A percentile compares a stretch with the other conserved stretches of the same genome.
phyloP scores from a whole-genome alignment of 2,888 invertebrate genomes.

The Hypercompe scribonia region DNA sequence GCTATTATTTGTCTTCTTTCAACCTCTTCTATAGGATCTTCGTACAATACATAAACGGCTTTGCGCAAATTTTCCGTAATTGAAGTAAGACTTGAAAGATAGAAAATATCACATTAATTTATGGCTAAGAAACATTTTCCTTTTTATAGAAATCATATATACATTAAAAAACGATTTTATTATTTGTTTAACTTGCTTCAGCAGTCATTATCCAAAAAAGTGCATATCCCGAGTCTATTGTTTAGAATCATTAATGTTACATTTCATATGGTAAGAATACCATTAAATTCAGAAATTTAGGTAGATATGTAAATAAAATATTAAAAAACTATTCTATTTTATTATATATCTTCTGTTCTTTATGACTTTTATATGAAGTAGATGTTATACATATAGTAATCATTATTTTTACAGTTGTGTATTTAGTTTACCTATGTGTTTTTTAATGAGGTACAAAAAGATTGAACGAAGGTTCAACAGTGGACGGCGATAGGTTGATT shows the following conservation, averaged over 20 bases:
- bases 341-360: neutral
- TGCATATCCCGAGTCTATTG: neutral
- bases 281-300: neutral
- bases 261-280: neutral
- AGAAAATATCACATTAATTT: neutral
- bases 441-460: no score
- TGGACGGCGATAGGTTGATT: no score
- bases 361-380: neutral
- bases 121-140: neutral
- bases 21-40: constrained; percentile 77
- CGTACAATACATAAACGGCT: constrained; percentile 65
- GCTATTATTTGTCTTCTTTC: constrained; percentile 77
- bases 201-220: neutral
- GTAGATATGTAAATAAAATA: neutral
- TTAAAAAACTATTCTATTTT: neutral
- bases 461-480: no score
- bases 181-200: neutral
- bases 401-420: neutral
- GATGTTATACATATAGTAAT: neutral
- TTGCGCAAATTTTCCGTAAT: constrained; percentile 65
- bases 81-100: constrained; percentile 64
- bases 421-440: neutral
- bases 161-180: neutral
- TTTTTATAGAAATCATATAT: neutral
- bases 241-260: neutral